phyloP scores from a whole-genome alignment of 2,797 vertebrate species.

The Alexandromys oeconomus region DNA sequence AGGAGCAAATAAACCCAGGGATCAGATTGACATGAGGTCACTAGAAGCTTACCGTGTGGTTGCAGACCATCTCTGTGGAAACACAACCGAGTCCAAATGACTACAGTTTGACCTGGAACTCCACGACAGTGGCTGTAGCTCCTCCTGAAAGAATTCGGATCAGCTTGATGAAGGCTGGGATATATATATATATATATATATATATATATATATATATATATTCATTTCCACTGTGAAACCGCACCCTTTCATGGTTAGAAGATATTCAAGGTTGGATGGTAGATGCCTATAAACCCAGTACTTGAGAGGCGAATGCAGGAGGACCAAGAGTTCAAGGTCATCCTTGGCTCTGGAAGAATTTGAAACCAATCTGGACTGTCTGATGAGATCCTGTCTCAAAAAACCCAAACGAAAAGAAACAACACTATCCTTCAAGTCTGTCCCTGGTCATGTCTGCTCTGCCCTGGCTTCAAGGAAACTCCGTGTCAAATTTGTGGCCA shows the following conservation, averaged over 20 bases:
- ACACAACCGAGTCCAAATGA: slow-evolving; percentile 63
- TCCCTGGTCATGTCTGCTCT: background rate
- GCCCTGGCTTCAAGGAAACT: slow-evolving; percentile 10
- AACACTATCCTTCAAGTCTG: background rate
- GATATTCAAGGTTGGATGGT: background rate
- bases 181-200: too few relatives aligned
- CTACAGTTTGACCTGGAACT: slow-evolving; percentile 65
- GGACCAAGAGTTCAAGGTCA: background rate
- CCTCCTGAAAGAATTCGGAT: slow-evolving; percentile 62
- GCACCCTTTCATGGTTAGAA: slow-evolving; percentile 43
- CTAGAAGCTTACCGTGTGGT: slow-evolving; percentile 60
- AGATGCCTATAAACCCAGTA: background rate
- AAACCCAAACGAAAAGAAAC: background rate
- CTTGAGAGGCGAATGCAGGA: background rate
- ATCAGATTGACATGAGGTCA: slow-evolving; percentile 80
- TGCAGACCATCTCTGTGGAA: slow-evolving; percentile 75
- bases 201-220: too few relatives aligned
- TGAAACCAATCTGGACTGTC: background rate
- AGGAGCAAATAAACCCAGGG: slow-evolving; percentile 81
- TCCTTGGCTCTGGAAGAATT: background rate
- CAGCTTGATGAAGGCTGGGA: background rate
- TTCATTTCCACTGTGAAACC: background rate
- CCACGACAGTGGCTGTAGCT: slow-evolving; percentile 63
- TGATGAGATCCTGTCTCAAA: background rate
- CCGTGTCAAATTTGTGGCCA: background rate